Evolutionary conservation across 92 coral and sea anemone species (phyloP), one percentile per base, ranked within the genome.

Genomic region (Actinostola sp.): DNA sequence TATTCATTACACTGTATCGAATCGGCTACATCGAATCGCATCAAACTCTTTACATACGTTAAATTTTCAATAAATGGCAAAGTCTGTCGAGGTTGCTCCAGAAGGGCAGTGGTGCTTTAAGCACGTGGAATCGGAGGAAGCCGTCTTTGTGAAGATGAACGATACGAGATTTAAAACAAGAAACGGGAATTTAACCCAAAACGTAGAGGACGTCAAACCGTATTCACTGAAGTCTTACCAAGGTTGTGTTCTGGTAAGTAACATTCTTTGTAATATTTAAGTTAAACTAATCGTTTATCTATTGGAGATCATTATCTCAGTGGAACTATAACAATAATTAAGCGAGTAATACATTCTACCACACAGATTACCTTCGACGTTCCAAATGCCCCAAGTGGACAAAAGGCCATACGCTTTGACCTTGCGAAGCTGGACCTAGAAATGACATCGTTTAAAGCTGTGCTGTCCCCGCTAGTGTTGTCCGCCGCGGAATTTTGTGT

Each of bases 241-340:
- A 24, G 62, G 35, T 28, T 56, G 35, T 56, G 31, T 56, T 56
- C 62, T 56, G 62, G 39, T 28, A 33, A 56, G 62, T 56, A 28
- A 48, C 19, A 16, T 48, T 14, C 24, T 48, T 14, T 48, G 3
- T 48, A n/a, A 14, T 6, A 2, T 36, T 11, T n/a, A n/a, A n/a
- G n/a, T n/a, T n/a, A n/a, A n/a, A n/a, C n/a, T n/a, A n/a, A n/a
- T n/a, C n/a, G n/a, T n/a, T n/a, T n/a, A n/a, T n/a, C n/a, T n/a
- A n/a, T n/a, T n/a, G n/a, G n/a, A n/a, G 42, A 36, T 36, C 42
- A 11, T 36, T 36, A 36, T 36, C 42, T n/a, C n/a, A 36, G 4
- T 36, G 4, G 4, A 36, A 36, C 11, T 36, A 4, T 36, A 4
- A 36, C 11, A 36, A 36, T 36, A 36, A 36, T 36, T 36, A 36